Base-by-base conservation (phyloP, 2,888 invertebrate species). In the Tortrix viridana region DNA sequence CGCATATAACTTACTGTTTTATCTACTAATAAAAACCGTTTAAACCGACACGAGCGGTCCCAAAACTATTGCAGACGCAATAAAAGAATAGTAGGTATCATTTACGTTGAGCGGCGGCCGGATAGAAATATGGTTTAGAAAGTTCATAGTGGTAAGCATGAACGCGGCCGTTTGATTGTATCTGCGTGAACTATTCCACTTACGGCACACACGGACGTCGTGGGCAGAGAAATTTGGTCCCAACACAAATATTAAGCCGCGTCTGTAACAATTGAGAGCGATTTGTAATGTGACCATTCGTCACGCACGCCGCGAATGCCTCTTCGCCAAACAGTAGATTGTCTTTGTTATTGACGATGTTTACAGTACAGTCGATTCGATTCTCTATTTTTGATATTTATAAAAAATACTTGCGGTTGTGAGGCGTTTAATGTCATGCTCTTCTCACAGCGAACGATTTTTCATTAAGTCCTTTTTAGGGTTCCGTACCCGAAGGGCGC, bases 151-250 rank as follows among this genome's bases (percentile, higher is more conserved):
- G 73, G 74, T 76, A 78, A 74, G 74, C 74, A 74, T 74, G 77
- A 80, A 55, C 54, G 54, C 47, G 77, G 82, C 77, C 79, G 77
- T 82, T 83, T 83, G 85, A 86, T 86, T 80, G 80, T 85, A 86
- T 86, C 84, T 83, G 78, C 73, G 76, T 77, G 79, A 77, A 76
- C 77, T 79, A 83, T 81, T 82, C 82, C 77, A 81, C 85, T 82
- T 84, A 84, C 80, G 83, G 80, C 80, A 82, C 81, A 79, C 79
- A 73, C 67, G 71, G 74, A 74, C 70, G 75, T 79, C 79, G 86
- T 86, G 83, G 85, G 83, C 80, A 84, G 86, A 82, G 84, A 86
- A 84, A 86, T 85, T 86, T 80, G 80, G 84, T 84, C 83, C 60
- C 41, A 65, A 67, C 67, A 69, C 80, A 82, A 82, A 82, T 84